Evolutionary conservation across 1,140 invertebrate species (phyloP), one percentile per base, ranked within the genome.

Genomic region (Palaemon carinicauda): DNA sequence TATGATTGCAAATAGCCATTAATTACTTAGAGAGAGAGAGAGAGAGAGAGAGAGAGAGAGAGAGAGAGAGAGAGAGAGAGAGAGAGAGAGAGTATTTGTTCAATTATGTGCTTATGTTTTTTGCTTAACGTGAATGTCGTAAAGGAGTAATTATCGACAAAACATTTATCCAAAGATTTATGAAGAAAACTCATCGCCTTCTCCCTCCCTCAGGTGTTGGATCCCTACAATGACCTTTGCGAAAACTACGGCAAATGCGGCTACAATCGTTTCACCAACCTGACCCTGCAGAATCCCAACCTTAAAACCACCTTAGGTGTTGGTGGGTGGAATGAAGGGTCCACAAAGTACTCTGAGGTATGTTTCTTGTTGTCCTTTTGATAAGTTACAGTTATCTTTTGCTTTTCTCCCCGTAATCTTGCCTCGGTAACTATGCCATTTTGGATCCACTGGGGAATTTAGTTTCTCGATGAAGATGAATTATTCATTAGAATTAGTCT

Each of bases 171-270:
- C n/a, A n/a, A n/a, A n/a, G n/a, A n/a, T n/a, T n/a, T n/a, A n/a
- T n/a, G n/a, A n/a, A n/a, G n/a, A n/a, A n/a, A 41, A 50, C 19
- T 9, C 2, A 33, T 21, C 21, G 33, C 15, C 21, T 19, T 21
- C 33, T 51, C n/a, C n/a, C 7, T 15, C 19, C 60, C 17, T 1
- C 17, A 82, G 80, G 80, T 82, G 33, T 33, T 82, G 69, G 87
- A 88, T 33, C 87, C 31, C 29, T 82, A 60, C 27, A 92, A 93
- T n/a, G 95, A 95, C 89, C 86, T 94, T 5, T 90, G 92, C 12
- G 91, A 92, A 24, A 91, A 91, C 90, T 91, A 90, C 71, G 93
- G 93, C 12, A 91, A 91, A 90, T 91, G 91, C 51, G 87, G 65
- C 19, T 87, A 71, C 74, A 12, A 87, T n/a, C 60, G 87, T 3